Base-by-base conservation (phyloP, 2,888 invertebrate species). In the Spialia ferax region DNA sequence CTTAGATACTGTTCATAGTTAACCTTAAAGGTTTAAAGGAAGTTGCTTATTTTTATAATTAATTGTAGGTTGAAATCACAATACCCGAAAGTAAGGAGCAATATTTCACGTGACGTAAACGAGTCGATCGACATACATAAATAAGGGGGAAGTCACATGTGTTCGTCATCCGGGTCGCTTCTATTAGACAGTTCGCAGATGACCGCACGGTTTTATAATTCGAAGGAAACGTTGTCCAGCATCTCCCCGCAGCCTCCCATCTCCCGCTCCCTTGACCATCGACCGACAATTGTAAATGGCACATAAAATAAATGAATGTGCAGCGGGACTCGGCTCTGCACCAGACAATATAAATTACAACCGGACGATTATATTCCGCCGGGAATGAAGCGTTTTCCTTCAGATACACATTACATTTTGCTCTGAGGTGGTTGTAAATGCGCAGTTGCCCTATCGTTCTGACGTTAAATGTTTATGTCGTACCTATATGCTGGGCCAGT, bases 291-390 rank as follows among this genome's bases (percentile, higher is more conserved):
- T 94, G 94, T 94, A 94, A 94, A 94, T 94, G 94, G 94, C 94
- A 94, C 94, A 94, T 94, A 94, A 94, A 94, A 94, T 94, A 94
- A 94, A 94, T 94, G 94, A 94, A 94, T 94, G 94, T 94, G 94
- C 94, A 93, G 89, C 89, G 93, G 91, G 91, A 91, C 92, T 90
- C 89, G 93, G 91, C 93, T 93, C 94, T 94, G 94, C 94, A 94
- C 88, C 93, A 94, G 94, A 94, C 94, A 94, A 94, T 94, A 94
- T 94, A 94, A 94, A 94, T 94, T 94, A 94, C 94, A 91, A 91
- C 86, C 92, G 93, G 91, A 89, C 94, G 94, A 94, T 94, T 94
- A 94, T 94, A 94, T 94, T 94, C 94, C 91, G 85, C 84, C 88
- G 92, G 93, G 93, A 91, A 91, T 91, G 89, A 91, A 91, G 82